Percentiles rank a stretch among this genome's conserved stretches.
These are phyloP conservation scores for Protaetia brevitarsis DNA, from an alignment of 1,140 invertebrate genomes.

Conservation along the genomic window DNA sequence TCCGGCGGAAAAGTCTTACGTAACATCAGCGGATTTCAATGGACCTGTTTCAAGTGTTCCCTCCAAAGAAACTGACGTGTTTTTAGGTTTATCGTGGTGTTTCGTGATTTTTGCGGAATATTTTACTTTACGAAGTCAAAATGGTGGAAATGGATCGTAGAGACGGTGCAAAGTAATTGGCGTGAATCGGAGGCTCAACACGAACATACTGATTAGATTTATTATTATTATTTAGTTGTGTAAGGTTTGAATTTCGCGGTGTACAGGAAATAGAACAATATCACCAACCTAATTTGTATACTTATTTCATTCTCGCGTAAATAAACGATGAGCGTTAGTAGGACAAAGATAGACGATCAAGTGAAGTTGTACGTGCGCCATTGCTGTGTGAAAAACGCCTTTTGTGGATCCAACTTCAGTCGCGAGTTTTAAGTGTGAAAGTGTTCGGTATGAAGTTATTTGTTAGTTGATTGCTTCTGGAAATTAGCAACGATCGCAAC, in stretches of 20 bases:
- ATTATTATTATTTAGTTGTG: conserved; percentile 15
- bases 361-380: conserved; percentile 17
- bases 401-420: conserved; percentile 35
- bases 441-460: conserved; percentile 39
- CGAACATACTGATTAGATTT: conserved; percentile 63
- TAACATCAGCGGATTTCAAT: conserved; percentile 73
- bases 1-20: conserved; percentile 60
- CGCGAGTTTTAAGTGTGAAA: conserved; percentile 17
- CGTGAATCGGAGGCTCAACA: conserved; percentile 85
- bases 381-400: background rate
- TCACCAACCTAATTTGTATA: background rate
- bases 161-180: conserved; percentile 84
- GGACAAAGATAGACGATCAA: background rate
- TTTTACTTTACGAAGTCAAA: conserved; percentile 77
- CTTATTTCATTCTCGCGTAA: background rate
- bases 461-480: conserved; percentile 27
- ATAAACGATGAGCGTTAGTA: background rate
- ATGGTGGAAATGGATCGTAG: conserved; percentile 77
- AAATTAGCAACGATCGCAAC: conserved; percentile 30
- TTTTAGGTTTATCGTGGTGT: conserved; percentile 78
- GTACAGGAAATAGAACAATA: background rate
- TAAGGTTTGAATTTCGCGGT: background rate
- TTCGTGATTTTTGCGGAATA: conserved; percentile 77
- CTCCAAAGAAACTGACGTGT: conserved; percentile 74
- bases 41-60: conserved; percentile 75